Evolutionary conservation across 2,113 vertebrate genomes (phyloP).

Genomic region (Nasalis larvatus): DNA sequence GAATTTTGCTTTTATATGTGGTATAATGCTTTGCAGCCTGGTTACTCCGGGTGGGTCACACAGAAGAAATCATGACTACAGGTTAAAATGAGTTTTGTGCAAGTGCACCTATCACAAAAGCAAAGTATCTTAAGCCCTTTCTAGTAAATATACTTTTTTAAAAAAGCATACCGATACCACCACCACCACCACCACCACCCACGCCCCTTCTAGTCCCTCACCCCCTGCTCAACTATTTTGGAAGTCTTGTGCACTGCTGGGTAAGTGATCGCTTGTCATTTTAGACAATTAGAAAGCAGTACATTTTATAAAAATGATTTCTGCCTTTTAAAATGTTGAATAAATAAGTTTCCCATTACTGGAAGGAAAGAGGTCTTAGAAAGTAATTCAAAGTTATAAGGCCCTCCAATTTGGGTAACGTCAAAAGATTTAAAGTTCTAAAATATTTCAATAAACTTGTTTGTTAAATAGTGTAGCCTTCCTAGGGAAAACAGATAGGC

Average conservation of each 20-base stretch:
- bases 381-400: slow-evolving; percentile 41
- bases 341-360: slow-evolving; percentile 7
- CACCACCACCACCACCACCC: neutral
- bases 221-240: neutral
- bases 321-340: slow-evolving; percentile 18
- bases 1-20: neutral
- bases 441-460: neutral
- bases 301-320: neutral
- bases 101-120: neutral
- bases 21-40: neutral
- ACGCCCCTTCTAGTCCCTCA: too few species aligned
- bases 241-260: neutral
- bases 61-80: neutral
- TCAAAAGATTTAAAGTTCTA: slow-evolving; percentile 14
- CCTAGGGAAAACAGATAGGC: slow-evolving; percentile 15
- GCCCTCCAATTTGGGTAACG: neutral
- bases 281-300: slow-evolving; percentile 27
- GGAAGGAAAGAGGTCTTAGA: neutral
- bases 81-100: neutral
- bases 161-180: neutral
- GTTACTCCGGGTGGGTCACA: neutral
- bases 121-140: neutral
- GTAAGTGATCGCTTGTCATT: neutral
- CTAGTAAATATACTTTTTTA: neutral
- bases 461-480: neutral